Base-by-base conservation (phyloP, 2,888 invertebrate genomes). In the Caenorhabditis wallacei region DNA sequence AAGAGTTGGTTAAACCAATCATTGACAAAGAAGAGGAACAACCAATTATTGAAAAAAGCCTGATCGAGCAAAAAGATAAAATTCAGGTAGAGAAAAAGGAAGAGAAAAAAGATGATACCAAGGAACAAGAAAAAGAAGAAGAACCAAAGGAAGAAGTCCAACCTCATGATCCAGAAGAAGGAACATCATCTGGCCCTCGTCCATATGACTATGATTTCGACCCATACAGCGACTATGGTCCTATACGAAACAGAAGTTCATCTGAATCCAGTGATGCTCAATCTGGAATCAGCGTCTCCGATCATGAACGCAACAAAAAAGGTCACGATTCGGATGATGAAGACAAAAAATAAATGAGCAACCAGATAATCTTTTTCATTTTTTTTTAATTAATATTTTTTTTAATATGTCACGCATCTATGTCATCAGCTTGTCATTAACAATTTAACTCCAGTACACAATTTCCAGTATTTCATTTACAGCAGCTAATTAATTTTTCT, bases 221-320 rank as follows among this genome's bases (percentile, higher is more conserved):
- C 11, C 20, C 22, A 11, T 37, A 64, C 5, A 35, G 2, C 20
- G 66, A 53, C 0, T 18, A 53, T n/a, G 66, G 18, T 0, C 20
- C 13, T 2, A 30, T 30, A n/a, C 18, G 37, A 11, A 7, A 16
- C 1, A n/a, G 16, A 13, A 53, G 37, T 10, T 37, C 66, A 7
- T 56, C 61, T 16, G 53, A 37, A 20, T 64, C 64, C 18, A 66
- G 66, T n/a, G 66, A 40, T 40, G 35, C 3, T 10, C 51, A 53
- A 22, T 66, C 66, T 37, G 66, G 66, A 35, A 26, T 66, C 37
- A 53, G 37, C 7, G n/a, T 37, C 16, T 66, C 66, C 11, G 66
- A 66, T 8, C 20, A 66, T 53, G 66, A 66, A 53, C 53, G 53
- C 2, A n/a, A 30, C 20, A 37, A 30, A 1, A 20, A 8, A 22